Base-by-base conservation (phyloP, 2,888 invertebrate species). In the Nomada ferruginata region DNA sequence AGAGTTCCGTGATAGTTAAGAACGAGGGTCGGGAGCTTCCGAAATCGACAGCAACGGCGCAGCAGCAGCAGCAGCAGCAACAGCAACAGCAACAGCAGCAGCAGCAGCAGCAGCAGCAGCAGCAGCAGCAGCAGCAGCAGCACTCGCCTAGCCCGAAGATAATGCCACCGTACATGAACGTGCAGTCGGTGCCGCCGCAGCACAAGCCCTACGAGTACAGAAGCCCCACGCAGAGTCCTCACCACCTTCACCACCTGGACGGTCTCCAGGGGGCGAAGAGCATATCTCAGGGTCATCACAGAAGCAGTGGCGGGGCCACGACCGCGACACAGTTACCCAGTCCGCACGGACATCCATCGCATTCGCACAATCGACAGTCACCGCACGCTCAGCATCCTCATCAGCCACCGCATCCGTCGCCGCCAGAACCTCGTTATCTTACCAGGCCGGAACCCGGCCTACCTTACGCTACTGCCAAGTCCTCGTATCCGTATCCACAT, bases 1-100 rank as follows among this genome's bases (percentile, higher is more conserved):
- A 96, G 93, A 96, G 95, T 93, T 96, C 96, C 91, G 97, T 97
- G 92, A 97, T 97, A 93, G 97, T 97, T 82, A 97, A 97, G 92
- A 97, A 97, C 93, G 97, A 97, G 90, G 95, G 95, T 72, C 96
- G 96, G 92, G 94, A 94, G 77, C 92, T 96, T 75, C 92, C 95
- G 90, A 91, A 95, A 92, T 91, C 95, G 84, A 89, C 95, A 85
- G 89, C 95, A 84, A 13, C 57, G 57, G 20, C 95, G 29, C 91
- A 92, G 59, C 91, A 92, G 4, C 93, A 93, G 15, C 57, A 57
- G 13, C 57, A 57, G 57, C 57, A 57, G 18, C 57, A 57, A 1
- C 57, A 57, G 26, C 92, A 93, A 13, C 60, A 60, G 2, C 92
- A n/a, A n/a, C n/a, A n/a, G n/a, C n/a, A n/a, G n/a, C n/a, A n/a